phyloP scores from a whole-genome alignment of 2,888 invertebrate species.

The Phrixothrix hirtus region DNA sequence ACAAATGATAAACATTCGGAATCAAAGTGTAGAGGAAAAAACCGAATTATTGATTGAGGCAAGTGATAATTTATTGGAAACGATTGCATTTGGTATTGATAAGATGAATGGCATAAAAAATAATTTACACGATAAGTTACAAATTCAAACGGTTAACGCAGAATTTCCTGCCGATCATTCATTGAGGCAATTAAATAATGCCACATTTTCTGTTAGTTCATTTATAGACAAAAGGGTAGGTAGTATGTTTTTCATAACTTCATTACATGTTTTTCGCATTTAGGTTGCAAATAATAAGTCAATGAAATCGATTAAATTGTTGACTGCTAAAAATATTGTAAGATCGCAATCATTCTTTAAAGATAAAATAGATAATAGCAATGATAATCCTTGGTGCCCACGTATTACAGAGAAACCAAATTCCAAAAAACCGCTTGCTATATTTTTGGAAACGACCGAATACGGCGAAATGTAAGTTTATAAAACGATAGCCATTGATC shows the following conservation, averaged over 20 bases:
- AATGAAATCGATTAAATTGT: slow-evolving; percentile 58
- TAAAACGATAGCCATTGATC: neutral
- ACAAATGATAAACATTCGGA: slow-evolving; percentile 61
- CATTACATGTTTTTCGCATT: neutral
- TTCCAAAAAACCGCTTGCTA: slow-evolving; percentile 76
- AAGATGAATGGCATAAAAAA: slow-evolving; percentile 65
- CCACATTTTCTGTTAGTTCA: slow-evolving; percentile 44
- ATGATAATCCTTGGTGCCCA: slow-evolving; percentile 76
- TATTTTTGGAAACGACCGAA: slow-evolving; percentile 71
- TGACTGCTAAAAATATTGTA: slow-evolving; percentile 72
- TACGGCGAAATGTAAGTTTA: slow-evolving; percentile 60
- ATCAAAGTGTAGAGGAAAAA: slow-evolving; percentile 65
- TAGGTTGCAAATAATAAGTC: slow-evolving; percentile 2
- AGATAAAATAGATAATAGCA: slow-evolving; percentile 81
- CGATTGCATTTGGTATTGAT: slow-evolving; percentile 75
- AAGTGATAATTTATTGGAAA: slow-evolving; percentile 82
- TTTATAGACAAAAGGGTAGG: too few species aligned
- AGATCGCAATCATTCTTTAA: slow-evolving; percentile 86
- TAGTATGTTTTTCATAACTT: too few species aligned
- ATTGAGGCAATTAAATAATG: slow-evolving; percentile 61
- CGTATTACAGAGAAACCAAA: slow-evolving; percentile 86
- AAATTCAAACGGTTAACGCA: slow-evolving; percentile 55
- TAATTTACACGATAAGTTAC: slow-evolving; percentile 58
- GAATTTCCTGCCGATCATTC: slow-evolving; percentile 60
- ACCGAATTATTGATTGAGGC: slow-evolving; percentile 79